phyloP scores from a whole-genome alignment of 1,140 invertebrate genomes.

The Drosophila kepulauana region DNA sequence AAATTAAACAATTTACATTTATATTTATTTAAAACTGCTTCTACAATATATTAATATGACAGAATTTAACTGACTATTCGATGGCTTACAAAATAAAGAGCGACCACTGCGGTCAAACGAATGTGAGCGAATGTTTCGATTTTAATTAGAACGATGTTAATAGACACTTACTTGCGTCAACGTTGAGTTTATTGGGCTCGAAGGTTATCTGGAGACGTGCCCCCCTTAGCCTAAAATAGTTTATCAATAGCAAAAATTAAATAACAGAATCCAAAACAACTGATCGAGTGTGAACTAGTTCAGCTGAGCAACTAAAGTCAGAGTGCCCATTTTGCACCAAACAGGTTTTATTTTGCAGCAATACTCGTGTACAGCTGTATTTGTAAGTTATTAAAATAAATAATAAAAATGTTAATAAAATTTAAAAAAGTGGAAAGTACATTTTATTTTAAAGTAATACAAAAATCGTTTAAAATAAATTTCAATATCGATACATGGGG shows the following conservation, averaged over 20 bases:
- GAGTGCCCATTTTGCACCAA: slow-evolving; percentile 9
- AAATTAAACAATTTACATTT: neutral
- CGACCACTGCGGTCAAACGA: slow-evolving; percentile 54
- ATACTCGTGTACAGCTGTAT: too few species aligned
- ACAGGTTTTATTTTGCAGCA: too few species aligned
- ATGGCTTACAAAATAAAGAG: slow-evolving; percentile 6
- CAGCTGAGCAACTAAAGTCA: slow-evolving; percentile 24
- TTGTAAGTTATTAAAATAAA: too few species aligned
- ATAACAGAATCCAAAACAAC: slow-evolving; percentile 58
- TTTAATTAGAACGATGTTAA: slow-evolving; percentile 23
- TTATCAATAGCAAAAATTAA: slow-evolving; percentile 65
- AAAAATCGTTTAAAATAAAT: too few species aligned
- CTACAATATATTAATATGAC: neutral
- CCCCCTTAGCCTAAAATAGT: slow-evolving; percentile 44
- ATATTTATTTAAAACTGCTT: neutral
- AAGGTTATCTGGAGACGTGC: slow-evolving; percentile 67
- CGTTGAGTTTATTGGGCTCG: slow-evolving; percentile 54
- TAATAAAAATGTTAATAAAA: too few species aligned
- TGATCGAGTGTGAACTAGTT: slow-evolving; percentile 28
- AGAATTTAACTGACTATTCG: slow-evolving; percentile 2
- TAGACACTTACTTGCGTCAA: slow-evolving; percentile 62
- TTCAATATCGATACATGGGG: neutral
- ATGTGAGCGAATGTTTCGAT: slow-evolving; percentile 42
- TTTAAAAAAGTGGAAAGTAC: too few species aligned
- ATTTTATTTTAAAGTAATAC: too few species aligned